Evolutionary conservation across 2,888 invertebrate species (phyloP), one percentile per base, ranked within the genome.

Genomic region (Pyrrhopygopsis socrates): DNA sequence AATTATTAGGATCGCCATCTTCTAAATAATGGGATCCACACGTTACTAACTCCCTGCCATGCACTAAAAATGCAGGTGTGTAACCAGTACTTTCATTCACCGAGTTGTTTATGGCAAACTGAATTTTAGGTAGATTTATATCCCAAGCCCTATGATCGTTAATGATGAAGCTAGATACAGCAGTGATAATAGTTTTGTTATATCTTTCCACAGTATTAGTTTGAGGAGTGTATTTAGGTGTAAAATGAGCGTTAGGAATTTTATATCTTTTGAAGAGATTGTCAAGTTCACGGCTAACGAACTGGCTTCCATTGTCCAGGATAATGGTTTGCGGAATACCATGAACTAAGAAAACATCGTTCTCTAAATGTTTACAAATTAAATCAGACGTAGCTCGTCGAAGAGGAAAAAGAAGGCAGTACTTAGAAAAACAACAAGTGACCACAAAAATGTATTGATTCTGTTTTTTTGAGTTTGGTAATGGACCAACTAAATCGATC

Each of bases 401-500:
- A 1, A 76, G 15, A 22, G 76, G 65, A 29, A 65, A 76, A 15
- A 65, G n/a, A 0, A 65, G 8, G 13, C 4, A 9, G 29, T 65
- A 76, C 4, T 76, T 76, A 0, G 76, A 65, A 22, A 76, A 76
- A 3, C 63, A 76, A 22, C 63, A 76, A n/a, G 30, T 30, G 0
- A 76, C 76, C 8, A 76, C 76, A 6, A 76, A 18, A 24, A 76
- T 27, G 18, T 65, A 76, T 15, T 63, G 27, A 22, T 45, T 15
- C 20, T 45, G 65, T 9, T 65, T 27, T 29, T 60, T 22, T 2
- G 74, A 38, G 41, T 13, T 27, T 18, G 75, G 63, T 27, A 63
- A 27, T 41, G 75, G 65, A 76, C 76, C 76, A 65, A 76, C 50
- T 27, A 76, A 29, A 20, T 76, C 75, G 8, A 76, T n/a, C n/a